A percentile compares a stretch with the other conserved stretches of the same genome.
Evolutionary conservation across 2,888 invertebrate genomes (phyloP).

Genomic region (Perizoma flavofasciatum): DNA sequence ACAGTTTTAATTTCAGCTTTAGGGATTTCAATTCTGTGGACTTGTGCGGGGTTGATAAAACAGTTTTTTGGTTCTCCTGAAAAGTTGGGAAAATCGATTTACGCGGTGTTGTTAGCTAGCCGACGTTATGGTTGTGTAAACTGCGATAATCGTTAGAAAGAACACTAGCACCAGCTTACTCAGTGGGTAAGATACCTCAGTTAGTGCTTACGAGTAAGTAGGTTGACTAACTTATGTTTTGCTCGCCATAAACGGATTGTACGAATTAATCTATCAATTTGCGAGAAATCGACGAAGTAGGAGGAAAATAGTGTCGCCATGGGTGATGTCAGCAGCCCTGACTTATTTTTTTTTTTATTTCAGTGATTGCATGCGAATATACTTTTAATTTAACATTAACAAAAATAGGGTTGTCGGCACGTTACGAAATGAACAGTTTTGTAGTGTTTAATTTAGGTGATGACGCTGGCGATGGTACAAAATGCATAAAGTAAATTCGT

Average conservation of each 20-base stretch:
- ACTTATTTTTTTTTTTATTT: slow-evolving; percentile 6
- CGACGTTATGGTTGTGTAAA: slow-evolving; percentile 6
- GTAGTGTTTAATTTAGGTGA: too few species aligned
- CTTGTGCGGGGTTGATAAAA: too few species aligned
- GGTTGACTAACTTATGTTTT: slow-evolving; percentile 17
- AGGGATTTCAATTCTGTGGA: too few species aligned
- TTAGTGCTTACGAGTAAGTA: neutral
- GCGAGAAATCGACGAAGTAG: slow-evolving; percentile 25
- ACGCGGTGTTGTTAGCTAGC: too few species aligned
- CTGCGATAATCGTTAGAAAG: slow-evolving; percentile 7
- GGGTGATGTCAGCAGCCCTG: slow-evolving; percentile 34
- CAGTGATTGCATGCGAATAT: slow-evolving; percentile 9
- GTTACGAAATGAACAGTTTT: too few species aligned
- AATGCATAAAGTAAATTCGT: too few species aligned
- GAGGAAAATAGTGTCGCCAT: slow-evolving; percentile 29
- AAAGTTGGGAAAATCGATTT: too few species aligned
- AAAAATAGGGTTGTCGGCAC: too few species aligned
- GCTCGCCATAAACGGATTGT: slow-evolving; percentile 25
- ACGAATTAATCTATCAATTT: slow-evolving; percentile 10
- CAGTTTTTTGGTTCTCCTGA: too few species aligned
- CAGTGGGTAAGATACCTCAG: neutral
- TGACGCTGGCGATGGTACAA: too few species aligned
- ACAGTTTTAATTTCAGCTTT: too few species aligned
- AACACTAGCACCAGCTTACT: slow-evolving; percentile 2
- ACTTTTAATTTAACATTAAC: neutral